Evolutionary conservation across 2,113 vertebrate species (phyloP), one percentile per base, ranked within the genome.

Genomic region (Heterotis niloticus): DNA sequence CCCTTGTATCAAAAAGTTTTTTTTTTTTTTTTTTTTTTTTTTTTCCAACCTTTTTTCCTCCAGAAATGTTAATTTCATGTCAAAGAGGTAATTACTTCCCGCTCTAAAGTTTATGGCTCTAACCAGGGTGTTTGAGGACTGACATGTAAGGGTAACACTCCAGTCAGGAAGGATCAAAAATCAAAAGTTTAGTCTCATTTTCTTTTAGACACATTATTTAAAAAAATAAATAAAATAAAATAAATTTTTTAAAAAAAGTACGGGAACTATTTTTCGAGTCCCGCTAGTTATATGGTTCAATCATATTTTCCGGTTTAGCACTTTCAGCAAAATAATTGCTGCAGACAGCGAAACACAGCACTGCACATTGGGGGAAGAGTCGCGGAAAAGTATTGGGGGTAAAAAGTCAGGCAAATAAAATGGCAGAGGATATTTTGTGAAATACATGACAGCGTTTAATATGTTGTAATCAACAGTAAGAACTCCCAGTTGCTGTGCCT

Each of bases 21-120:
- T 7, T 18, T 29, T 16, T 24, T 24, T 14, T n/a, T 57, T 52
- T n/a, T 78, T n/a, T 28, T 59, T 17, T 24, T 14, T n/a, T 57
- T 52, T n/a, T 78, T n/a, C n/a, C n/a, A n/a, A n/a, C n/a, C n/a
- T 28, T 59, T 17, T 69, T 26, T 24, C 24, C 54, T 77, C 29
- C 23, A 64, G 65, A 80, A 80, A 80, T 75, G 77, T 71, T 78
- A 78, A 78, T 78, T 69, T 71, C 51, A 62, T 78, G 66, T 78
- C 77, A 78, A 78, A 78, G 77, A 78, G 77, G 57, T 78, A 78
- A 78, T 78, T 78, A 62, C 67, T 29, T 52, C 57, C 57, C 51
- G 57, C 77, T 59, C 56, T 26, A 70, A 78, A 78, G 77, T 78
- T 78, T 54, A 71, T 56, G 14, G 28, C 59, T 71, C 66, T 59